Evolutionary conservation across 2,797 vertebrate genomes (phyloP), one percentile per base, ranked within the genome.

Genomic region (Rachycentron canadum): DNA sequence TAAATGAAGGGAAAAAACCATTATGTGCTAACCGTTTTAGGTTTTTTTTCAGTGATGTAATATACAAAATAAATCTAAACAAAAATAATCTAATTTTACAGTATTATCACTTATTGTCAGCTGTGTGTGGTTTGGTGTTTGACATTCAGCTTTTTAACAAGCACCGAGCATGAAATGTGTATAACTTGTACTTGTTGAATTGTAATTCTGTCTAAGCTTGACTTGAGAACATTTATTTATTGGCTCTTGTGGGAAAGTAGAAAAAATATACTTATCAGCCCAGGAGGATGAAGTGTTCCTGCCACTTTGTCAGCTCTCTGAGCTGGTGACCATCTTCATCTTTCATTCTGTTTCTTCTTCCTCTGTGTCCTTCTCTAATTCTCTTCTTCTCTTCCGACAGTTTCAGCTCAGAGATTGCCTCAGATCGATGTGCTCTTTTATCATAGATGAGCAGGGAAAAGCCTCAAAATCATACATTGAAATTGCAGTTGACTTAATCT

Each of bases 401-500:
- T 73, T 28, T 28, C 45, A 12, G 12, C 32, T 40, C 23, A 8
- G 16, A 53, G 50, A 8, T 28, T 2, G 14, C 23, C 7, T 7
- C 50, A 17, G 13, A 17, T 17, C 26, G 14, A 53, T 25, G 3
- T 2, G 16, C 11, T 26, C 32, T 16, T 67, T 61, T 55, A 25
- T 49, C 16, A 68, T 45, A 56, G 5, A 9, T 25, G 38, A 67
- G 16, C 10, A 5, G n/a, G n/a, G 25, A 14, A 25, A 40, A 55
- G 65, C 36, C 30, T 59, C 16, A 23, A 13, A 57, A 52, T 28
- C 17, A 19, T 50, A 14, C 1, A 36, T 7, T 53, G 23, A 67
- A 66, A 55, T 43, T 38, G 28, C n/a, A 21, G 17, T 58, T 58
- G 41, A 62, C 8, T 5, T 30, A 49, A 62, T 62, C n/a, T 41